Evolutionary conservation across 30 jellyfish, hydroid and myxozoan genomes (phyloP), one percentile per base, ranked within the genome.

Genomic region (Aurelia sp.): DNA sequence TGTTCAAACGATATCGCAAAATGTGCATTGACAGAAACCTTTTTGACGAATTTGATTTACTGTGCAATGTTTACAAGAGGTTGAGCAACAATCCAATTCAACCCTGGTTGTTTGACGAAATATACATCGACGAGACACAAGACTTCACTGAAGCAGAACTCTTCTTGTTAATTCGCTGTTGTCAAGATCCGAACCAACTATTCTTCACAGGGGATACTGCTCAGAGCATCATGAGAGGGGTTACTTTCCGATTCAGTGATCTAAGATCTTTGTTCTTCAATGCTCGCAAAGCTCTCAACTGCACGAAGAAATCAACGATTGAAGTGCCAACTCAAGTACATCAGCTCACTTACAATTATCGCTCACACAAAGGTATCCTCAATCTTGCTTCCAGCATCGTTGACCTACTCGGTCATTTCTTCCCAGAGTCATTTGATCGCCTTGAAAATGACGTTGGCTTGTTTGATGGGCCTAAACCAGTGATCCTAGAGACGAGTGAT

Each of bases 161-260:
- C 41, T 78, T 84, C 66, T 69, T 81, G 30, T 71, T 92, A 16
- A 40, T 92, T 40, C 89, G 90, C 65, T 86, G 97, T 48, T 83
- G 97, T 66, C 86, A 66, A 71, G 79, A 86, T 59, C 96, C 97
- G 13, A 86, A 92, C 41, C 93, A 73, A 62, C 57, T 92, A 88
- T 92, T 92, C 61, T 78, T 92, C 74, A 83, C 98, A 11, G 98
- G 98, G 0, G 98, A 92, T 66, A 92, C 98, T 16, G 98, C 98
- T 6, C 98, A 92, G 59, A 86, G 97, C 76, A 92, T 92, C 51
- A 81, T 82, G 89, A 66, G 96, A 44, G 98, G 98, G 2, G 92
- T 92, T 31, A 66, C 98, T 3, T 92, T 92, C 85, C 44, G 98
- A 27, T 92, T 92, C 87, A 78, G 90, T 51, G 98, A 92, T 71